These are phyloP conservation scores for Anableps anableps DNA, from an alignment of 2,797 vertebrate genomes.

Conservation along the genomic window DNA sequence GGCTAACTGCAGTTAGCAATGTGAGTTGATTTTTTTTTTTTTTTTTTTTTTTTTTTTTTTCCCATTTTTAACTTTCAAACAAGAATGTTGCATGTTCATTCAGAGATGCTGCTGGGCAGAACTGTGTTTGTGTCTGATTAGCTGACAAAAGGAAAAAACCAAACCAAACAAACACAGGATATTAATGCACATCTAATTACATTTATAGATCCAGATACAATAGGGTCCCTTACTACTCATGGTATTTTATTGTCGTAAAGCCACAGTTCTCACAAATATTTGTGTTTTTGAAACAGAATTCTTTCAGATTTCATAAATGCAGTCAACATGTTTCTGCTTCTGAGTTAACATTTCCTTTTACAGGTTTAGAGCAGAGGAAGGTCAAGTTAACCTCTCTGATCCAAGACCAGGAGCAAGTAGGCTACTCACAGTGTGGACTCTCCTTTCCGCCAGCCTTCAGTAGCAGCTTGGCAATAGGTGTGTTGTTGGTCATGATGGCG, in stretches of 20 bases:
- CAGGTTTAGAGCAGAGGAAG: background rate
- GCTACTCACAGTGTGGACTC: constrained; percentile 93
- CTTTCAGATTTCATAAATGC: background rate
- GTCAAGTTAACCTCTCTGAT: background rate
- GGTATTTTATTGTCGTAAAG: background rate
- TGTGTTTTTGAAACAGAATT: background rate
- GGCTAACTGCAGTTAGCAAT: background rate
- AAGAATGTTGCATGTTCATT: background rate
- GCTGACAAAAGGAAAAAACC: background rate
- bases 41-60: too few species aligned
- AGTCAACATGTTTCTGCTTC: background rate
- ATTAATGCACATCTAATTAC: background rate
- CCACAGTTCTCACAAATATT: background rate
- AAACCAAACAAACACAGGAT: background rate
- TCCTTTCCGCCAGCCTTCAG: constrained; percentile 91
- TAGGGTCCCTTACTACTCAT: background rate
- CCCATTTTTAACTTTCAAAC: background rate
- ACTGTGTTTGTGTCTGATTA: background rate
- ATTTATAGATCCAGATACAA: background rate
- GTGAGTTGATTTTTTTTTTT: background rate
- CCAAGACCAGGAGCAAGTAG: background rate
- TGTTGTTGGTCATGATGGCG: constrained; percentile 94
- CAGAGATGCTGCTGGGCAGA: background rate
- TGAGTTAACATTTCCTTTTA: background rate
- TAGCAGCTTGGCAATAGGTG: constrained; percentile 91